Evolutionary conservation across 2,113 vertebrate species (phyloP).

Genomic region (Indicator maculatus): DNA sequence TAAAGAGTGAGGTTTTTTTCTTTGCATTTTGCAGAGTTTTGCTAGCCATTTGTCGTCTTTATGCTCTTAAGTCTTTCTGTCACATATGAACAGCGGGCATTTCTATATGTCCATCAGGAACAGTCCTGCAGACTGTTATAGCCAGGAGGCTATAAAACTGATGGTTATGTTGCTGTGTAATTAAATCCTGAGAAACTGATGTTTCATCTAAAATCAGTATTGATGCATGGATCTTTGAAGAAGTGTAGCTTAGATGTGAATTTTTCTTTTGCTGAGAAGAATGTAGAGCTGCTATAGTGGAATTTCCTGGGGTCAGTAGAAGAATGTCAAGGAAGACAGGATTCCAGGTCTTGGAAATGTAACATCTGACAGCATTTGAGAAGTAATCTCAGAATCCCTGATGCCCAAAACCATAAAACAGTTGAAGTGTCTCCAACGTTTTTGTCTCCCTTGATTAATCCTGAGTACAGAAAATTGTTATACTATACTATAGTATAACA

Average conservation of each 20-base stretch:
- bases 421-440: constrained; percentile 2
- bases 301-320: constrained; percentile 21
- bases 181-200: neutral
- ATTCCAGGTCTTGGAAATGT: neutral
- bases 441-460: constrained; percentile 36
- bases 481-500: neutral
- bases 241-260: neutral
- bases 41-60: neutral
- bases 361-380: neutral
- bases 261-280: constrained; percentile 6
- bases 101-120: neutral
- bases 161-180: neutral
- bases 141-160: neutral
- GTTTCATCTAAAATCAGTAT: neutral
- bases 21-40: neutral
- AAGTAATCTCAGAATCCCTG: neutral
- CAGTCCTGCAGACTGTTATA: neutral
- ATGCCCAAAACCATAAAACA: neutral
- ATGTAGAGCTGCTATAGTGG: neutral
- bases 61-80: neutral
- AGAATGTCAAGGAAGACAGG: neutral
- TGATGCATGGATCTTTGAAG: neutral
- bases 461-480: neutral
- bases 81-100: neutral
- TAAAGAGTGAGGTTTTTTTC: neutral